A percentile compares a stretch with the other conserved stretches of the same genome.
These are phyloP conservation scores for Tupaia chinensis DNA, from an alignment of 2,113 vertebrate species.

Conservation along the genomic window DNA sequence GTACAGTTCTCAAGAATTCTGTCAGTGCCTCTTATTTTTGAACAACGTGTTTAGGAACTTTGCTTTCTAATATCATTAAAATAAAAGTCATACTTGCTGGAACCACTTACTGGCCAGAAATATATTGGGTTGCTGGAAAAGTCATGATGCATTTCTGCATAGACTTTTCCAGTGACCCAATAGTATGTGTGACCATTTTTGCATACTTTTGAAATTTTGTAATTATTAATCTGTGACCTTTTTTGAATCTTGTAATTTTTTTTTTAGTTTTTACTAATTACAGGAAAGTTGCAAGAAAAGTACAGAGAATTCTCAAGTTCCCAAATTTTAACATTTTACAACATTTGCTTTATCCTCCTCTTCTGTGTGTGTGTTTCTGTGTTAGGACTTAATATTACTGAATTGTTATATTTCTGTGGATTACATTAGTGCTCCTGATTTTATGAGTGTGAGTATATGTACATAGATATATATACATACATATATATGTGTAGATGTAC, in stretches of 20 bases:
- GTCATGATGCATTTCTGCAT: too few relatives aligned
- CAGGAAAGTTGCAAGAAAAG: background rate
- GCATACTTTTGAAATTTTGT: background rate
- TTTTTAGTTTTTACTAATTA: background rate
- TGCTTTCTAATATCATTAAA: background rate
- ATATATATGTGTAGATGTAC: too few relatives aligned
- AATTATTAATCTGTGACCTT: background rate
- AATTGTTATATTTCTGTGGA: background rate
- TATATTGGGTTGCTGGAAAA: background rate
- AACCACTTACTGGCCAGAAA: conserved; percentile 68
- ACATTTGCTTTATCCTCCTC: background rate
- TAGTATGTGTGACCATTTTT: background rate
- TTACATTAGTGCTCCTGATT: background rate
- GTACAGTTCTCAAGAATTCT: background rate
- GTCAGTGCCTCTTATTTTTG: background rate
- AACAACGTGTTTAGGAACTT: background rate
- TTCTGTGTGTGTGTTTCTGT: background rate
- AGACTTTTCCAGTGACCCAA: too few relatives aligned
- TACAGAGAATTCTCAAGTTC: background rate
- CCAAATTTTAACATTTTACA: background rate
- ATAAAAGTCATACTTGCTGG: conserved; percentile 46
- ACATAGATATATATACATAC: too few relatives aligned
- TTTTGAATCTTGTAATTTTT: background rate
- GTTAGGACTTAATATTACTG: background rate
- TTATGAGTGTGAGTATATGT: background rate